Percentiles rank a stretch among this genome's conserved stretches.
Conservation (phyloP, 1,140 invertebrate genomes). For the Oedothorax gibbosus region DNA sequence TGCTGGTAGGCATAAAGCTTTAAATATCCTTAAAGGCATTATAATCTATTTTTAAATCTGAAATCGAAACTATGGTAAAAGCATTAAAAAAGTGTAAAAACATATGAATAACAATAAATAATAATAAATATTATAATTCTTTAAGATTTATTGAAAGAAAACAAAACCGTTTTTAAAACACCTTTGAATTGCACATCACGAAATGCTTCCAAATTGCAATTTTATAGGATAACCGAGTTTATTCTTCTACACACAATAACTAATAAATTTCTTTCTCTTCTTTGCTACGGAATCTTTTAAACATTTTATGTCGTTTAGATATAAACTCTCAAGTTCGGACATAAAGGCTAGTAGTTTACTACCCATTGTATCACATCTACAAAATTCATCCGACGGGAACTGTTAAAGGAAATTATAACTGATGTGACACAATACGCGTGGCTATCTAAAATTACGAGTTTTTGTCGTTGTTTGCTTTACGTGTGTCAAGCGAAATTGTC, state of each 20-base stretch:
- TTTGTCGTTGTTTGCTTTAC: too few species aligned
- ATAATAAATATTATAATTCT: not conserved
- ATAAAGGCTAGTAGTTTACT: conserved; percentile 50
- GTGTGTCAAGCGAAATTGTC: too few species aligned
- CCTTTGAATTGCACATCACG: conserved; percentile 22
- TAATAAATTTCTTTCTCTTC: conserved; percentile 21
- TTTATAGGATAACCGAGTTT: conserved; percentile 25
- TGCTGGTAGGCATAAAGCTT: too few species aligned
- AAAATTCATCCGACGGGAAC: conserved; percentile 17
- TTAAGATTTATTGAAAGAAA: conserved; percentile 9
- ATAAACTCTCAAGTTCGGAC: conserved; percentile 8
- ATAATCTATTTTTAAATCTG: too few species aligned
- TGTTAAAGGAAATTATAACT: conserved; percentile 14
- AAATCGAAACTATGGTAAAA: too few species aligned
- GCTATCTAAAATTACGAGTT: too few species aligned
- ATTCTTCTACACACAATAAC: conserved; percentile 21
- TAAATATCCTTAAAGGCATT: too few species aligned
- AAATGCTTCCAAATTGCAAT: not conserved
- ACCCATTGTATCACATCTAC: conserved; percentile 38
- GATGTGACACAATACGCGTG: too few species aligned
- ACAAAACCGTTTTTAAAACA: not conserved
- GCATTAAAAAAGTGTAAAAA: too few species aligned
- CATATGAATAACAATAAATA: too few species aligned
- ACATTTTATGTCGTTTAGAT: conserved; percentile 26
- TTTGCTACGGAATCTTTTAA: not conserved